These are phyloP conservation scores for Pedicia rivosa DNA, from an alignment of 2,888 invertebrate genomes.

Conservation along the genomic window DNA sequence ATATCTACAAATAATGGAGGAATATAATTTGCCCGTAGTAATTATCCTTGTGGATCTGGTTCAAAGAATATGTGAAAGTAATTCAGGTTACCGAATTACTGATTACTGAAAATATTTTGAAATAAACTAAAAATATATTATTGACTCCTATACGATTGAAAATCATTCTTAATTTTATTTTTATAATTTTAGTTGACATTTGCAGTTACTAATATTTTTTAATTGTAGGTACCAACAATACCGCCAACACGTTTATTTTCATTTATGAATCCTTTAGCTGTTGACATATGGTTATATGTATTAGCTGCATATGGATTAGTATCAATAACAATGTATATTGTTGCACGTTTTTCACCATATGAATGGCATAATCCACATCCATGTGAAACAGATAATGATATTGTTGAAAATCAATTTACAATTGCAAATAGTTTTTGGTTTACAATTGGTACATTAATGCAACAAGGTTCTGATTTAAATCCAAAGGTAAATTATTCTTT, in stretches of 20 bases:
- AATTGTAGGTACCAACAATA: constrained; percentile 46
- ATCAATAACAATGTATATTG: constrained; percentile 59
- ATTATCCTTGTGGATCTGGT: too few species aligned
- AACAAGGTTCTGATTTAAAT: constrained; percentile 64
- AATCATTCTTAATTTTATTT: too few species aligned
- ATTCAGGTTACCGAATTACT: too few species aligned
- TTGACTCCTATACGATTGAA: too few species aligned
- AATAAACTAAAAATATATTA: too few species aligned
- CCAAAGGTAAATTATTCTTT: too few species aligned
- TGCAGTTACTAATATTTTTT: background rate
- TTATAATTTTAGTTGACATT: too few species aligned
- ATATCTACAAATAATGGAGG: too few species aligned
- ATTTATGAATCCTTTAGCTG: constrained; percentile 74
- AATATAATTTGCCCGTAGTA: too few species aligned
- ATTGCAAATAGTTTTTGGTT: constrained; percentile 77
- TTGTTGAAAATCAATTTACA: constrained; percentile 64
- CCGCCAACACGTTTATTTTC: constrained; percentile 59
- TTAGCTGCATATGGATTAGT: constrained; percentile 66
- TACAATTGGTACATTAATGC: constrained; percentile 77
- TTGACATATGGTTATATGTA: constrained; percentile 76
- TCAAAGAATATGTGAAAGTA: too few species aligned
- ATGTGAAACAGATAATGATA: constrained; percentile 42
- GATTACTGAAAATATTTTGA: too few species aligned
- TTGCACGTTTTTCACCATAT: constrained; percentile 65
- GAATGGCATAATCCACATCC: constrained; percentile 65